Evolutionary conservation across 2,797 vertebrate species (phyloP), one percentile per base, ranked within the genome.

Genomic region (Bradypodion pumilum): DNA sequence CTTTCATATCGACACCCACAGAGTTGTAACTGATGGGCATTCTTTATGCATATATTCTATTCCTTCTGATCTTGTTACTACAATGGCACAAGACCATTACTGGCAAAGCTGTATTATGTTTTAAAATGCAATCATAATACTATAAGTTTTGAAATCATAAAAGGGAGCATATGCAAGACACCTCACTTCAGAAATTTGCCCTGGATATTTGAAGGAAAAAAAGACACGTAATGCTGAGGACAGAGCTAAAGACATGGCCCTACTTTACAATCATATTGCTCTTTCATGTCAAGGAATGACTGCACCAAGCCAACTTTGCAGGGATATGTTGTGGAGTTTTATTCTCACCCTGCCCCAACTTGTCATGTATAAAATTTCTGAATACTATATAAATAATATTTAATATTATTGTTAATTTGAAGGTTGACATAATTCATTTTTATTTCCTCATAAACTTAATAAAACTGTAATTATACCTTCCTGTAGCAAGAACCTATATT

Each of bases 11-110:
- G 16, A 19, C 21, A 19, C 16, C 15, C 2, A 62, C 74, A 89
- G 40, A 81, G 80, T 86, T 86, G 85, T 83, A 82, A 91, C 81
- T 91, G 90, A 89, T 85, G 78, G 84, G 5, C 1, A 46, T 7
- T 70, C 37, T 65, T 81, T 74, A 84, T 87, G 42, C 87, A 40
- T 85, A 84, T 44, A 80, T 88, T 21, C 63, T 25, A 35, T n/a
- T 84, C 52, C 7, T 83, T 81, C 62, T 4, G 29, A 88, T 84
- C 42, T 82, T 83, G 40, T 46, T 73, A 29, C 29, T 65, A 49
- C 0, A 2, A 1, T 78, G 76, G 44, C 69, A 70, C 82, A 77
- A 82, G 32, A 56, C 10, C 29, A 68, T 35, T 52, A 13, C 74
- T 74, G 44, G n/a, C 32, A 76, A 35, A 60, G 56, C 37, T 75